A percentile compares a stretch with the other conserved stretches of the same genome.
Conservation (phyloP, 92 coral and sea anemone genomes). For the Palythoa grandis region DNA sequence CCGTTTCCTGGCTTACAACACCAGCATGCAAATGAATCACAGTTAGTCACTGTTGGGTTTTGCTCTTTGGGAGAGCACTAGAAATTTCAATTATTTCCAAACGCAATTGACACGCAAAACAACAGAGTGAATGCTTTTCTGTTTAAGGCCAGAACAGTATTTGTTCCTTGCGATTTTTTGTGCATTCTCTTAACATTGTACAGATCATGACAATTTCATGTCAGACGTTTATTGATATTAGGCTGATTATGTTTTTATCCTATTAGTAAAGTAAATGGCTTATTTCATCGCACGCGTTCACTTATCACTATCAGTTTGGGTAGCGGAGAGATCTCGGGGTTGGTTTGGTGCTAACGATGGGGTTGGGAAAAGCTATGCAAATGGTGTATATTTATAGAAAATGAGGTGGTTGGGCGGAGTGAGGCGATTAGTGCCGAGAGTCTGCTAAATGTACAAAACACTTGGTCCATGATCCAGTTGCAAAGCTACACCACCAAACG, state of each 20-base stretch:
- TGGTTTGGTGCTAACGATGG: slow-evolving; percentile 18
- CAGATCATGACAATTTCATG: slow-evolving; percentile 20
- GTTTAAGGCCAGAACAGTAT: not conserved
- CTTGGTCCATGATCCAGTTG: not conserved
- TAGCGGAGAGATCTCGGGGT: slow-evolving; percentile 6
- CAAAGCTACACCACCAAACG: slow-evolving; percentile 10
- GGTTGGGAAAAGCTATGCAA: slow-evolving; percentile 4
- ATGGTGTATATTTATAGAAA: slow-evolving; percentile 16
- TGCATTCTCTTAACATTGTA: slow-evolving; percentile 11
- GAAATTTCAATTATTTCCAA: slow-evolving; percentile 38
- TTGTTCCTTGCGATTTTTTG: not conserved
- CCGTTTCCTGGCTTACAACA: slow-evolving; percentile 41
- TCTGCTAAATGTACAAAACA: not conserved
- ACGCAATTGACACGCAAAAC: slow-evolving; percentile 26
- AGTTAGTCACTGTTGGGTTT: slow-evolving; percentile 36
- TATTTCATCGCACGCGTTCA: slow-evolving; percentile 39
- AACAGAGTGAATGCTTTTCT: not conserved
- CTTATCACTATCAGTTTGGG: slow-evolving; percentile 14
- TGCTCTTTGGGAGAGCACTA: slow-evolving; percentile 43
- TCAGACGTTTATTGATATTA: slow-evolving; percentile 39
- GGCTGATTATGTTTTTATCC: slow-evolving; percentile 42
- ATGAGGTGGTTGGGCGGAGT: slow-evolving; percentile 34
- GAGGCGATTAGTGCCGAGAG: not conserved
- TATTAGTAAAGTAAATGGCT: slow-evolving; percentile 42
- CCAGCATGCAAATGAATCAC: slow-evolving; percentile 46